A percentile compares a stretch with the other conserved stretches of the same genome.
Evolutionary conservation across 2,797 vertebrate species (phyloP).

Genomic region (Thamnophis elegans): DNA sequence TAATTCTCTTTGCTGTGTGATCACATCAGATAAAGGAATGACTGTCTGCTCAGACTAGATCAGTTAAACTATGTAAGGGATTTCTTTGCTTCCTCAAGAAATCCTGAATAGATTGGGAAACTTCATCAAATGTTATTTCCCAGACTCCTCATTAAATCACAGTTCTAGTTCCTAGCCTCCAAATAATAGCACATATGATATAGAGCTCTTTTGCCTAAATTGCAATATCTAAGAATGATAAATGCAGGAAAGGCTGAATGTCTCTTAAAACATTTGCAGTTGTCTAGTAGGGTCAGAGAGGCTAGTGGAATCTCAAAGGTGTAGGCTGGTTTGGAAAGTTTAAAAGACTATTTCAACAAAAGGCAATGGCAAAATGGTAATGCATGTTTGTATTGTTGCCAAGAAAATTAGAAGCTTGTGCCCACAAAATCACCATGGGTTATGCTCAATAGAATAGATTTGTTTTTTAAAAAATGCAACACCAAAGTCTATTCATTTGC

Average conservation of each 20-base stretch:
- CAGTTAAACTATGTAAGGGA: not conserved
- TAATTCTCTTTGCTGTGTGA: conserved; percentile 48
- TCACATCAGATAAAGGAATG: conserved; percentile 33
- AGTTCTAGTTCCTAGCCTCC: not conserved
- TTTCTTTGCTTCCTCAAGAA: conserved; percentile 34
- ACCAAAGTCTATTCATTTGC: not conserved
- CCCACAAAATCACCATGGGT: not conserved
- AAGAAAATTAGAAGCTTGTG: not conserved
- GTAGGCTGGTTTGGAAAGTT: not conserved
- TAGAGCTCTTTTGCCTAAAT: not conserved
- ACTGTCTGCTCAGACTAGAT: conserved; percentile 29
- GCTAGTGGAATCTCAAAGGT: not conserved
- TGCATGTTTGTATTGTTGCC: not conserved
- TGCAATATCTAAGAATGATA: not conserved
- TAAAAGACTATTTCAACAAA: not conserved
- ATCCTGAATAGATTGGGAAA: not conserved
- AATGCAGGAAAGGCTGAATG: not conserved
- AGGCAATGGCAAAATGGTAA: not conserved
- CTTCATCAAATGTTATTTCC: conserved; percentile 7
- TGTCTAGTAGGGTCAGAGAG: not conserved
- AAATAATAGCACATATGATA: not conserved
- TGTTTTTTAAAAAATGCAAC: not conserved
- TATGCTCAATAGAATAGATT: not conserved
- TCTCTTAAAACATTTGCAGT: not conserved
- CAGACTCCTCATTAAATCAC: not conserved